These are phyloP conservation scores for Notospermus geniculatus DNA, from an alignment of 1,140 invertebrate genomes.

Conservation along the genomic window DNA sequence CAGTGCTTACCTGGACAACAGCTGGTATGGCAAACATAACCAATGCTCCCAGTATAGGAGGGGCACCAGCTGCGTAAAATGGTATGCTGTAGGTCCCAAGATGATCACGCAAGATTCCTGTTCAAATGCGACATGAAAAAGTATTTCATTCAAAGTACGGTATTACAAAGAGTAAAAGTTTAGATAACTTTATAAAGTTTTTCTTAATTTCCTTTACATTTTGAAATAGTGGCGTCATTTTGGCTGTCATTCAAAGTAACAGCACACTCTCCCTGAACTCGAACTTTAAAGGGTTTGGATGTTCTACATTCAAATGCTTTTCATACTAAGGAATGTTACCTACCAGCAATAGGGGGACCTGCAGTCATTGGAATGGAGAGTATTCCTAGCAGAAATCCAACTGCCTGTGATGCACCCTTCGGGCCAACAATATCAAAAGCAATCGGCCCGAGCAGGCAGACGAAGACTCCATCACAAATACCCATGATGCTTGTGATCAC, in stretches of 20 bases:
- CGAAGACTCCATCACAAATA: conserved; percentile 89
- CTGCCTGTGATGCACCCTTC: conserved; percentile 81
- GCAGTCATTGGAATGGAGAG: conserved; percentile 82
- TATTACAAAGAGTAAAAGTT: too few species aligned
- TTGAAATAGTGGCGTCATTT: too few species aligned
- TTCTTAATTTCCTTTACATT: too few species aligned
- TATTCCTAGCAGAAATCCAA: conserved; percentile 83
- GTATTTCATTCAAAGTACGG: too few species aligned
- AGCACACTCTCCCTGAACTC: too few species aligned
- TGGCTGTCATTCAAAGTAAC: too few species aligned
- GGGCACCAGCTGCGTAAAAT: conserved; percentile 78
- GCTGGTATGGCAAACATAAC: conserved; percentile 72
- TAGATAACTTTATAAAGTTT: too few species aligned
- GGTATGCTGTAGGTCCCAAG: conserved; percentile 70
- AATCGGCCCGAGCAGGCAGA: conserved; percentile 86
- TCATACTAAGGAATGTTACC: too few species aligned
- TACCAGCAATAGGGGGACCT: conserved; percentile 82
- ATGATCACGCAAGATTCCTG: conserved; percentile 62
- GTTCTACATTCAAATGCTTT: too few species aligned
- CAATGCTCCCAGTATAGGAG: conserved; percentile 76
- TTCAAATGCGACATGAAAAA: too few species aligned
- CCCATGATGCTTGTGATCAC: conserved; percentile 77
- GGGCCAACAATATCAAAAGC: conserved; percentile 88
- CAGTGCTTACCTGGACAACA: conserved; percentile 54
- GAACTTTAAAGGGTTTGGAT: too few species aligned